Evolutionary conservation across 1,140 invertebrate species (phyloP).

Genomic region (Drosophila bocqueti): DNA sequence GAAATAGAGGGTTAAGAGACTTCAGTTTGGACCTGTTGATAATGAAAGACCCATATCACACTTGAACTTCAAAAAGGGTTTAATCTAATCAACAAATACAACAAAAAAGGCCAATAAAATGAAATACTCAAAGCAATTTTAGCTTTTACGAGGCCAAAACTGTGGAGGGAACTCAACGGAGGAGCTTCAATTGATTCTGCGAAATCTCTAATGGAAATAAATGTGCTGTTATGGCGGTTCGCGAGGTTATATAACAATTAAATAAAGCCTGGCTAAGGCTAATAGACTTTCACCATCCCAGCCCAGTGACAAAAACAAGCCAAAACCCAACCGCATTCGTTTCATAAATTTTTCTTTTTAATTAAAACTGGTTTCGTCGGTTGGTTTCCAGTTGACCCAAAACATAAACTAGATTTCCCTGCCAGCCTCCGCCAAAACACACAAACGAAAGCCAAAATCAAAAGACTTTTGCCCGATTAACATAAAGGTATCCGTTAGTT

Average conservation of each 20-base stretch:
- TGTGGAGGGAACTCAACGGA: constrained; percentile 13
- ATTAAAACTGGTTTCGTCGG: constrained; percentile 72
- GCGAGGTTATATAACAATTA: constrained; percentile 60
- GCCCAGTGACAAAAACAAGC: constrained; percentile 25
- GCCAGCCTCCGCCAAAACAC: constrained; percentile 40
- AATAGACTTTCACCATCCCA: constrained; percentile 65
- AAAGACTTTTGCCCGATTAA: constrained; percentile 52
- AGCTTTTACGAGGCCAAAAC: constrained; percentile 38
- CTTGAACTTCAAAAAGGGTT: constrained; percentile 63
- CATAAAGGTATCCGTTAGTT: constrained; percentile 51
- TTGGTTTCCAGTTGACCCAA: constrained; percentile 60
- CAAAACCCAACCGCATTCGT: constrained; percentile 37
- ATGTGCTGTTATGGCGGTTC: constrained; percentile 36
- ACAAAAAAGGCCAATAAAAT: constrained; percentile 22
- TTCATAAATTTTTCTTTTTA: constrained; percentile 70
- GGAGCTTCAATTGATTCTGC: constrained; percentile 56
- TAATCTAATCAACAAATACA: constrained; percentile 63
- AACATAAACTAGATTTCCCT: constrained; percentile 77
- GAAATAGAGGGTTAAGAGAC: not conserved
- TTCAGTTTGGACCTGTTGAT: not conserved
- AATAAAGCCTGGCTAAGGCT: constrained; percentile 39
- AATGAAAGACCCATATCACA: constrained; percentile 22
- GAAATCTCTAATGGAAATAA: constrained; percentile 46
- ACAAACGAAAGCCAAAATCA: constrained; percentile 20
- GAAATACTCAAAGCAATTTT: constrained; percentile 34